Percentiles rank a stretch among this genome's conserved stretches.
These are phyloP conservation scores for Dryoscopus gambensis DNA, from an alignment of 2,113 vertebrate genomes.

Conservation along the genomic window DNA sequence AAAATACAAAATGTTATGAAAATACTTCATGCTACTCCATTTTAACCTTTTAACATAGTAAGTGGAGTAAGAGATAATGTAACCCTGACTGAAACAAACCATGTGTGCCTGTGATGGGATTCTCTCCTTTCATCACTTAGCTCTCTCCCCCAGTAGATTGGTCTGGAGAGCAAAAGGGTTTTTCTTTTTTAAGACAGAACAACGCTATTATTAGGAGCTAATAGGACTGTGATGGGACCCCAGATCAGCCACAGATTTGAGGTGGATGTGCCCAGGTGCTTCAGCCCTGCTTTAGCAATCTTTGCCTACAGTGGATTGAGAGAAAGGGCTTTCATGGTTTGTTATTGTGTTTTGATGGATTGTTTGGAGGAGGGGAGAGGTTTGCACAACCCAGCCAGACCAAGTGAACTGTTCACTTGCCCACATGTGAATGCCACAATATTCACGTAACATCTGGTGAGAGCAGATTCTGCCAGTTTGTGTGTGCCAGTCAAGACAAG, in stretches of 20 bases:
- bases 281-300: neutral
- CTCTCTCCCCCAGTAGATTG: neutral
- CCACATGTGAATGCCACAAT: neutral
- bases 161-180: neutral
- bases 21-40: neutral
- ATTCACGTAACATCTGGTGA: neutral
- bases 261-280: neutral
- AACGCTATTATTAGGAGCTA: neutral
- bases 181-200: neutral
- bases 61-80: neutral
- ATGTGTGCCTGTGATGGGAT: neutral
- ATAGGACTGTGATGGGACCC: neutral
- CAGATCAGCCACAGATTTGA: neutral
- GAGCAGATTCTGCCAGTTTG: neutral
- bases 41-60: neutral
- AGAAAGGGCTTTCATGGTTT: neutral
- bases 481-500: neutral
- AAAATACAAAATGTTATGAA: conserved; percentile 10
- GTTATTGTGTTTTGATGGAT: neutral
- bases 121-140: neutral
- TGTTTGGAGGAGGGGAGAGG: neutral
- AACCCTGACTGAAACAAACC: neutral
- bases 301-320: neutral
- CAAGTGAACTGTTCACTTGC: neutral
- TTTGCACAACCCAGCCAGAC: neutral